These are phyloP conservation scores for Neoniphon sammara DNA, from an alignment of 2,797 vertebrate genomes.

Conservation along the genomic window DNA sequence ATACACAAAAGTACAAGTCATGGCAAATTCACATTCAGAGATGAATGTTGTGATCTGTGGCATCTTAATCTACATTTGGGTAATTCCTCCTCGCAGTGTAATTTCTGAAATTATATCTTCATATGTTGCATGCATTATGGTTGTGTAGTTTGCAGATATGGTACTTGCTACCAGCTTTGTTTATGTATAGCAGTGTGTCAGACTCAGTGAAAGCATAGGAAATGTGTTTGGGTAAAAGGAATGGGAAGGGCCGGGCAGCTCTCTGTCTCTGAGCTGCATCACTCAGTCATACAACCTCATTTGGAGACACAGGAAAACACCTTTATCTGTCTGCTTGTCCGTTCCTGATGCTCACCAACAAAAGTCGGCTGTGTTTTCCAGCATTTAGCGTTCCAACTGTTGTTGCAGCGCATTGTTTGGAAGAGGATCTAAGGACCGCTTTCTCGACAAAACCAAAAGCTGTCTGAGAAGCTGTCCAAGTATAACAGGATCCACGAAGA, in stretches of 20 bases:
- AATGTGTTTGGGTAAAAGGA: slow-evolving; percentile 1
- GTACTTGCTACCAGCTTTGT: too few species aligned
- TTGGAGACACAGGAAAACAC: slow-evolving; percentile 17
- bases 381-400: slow-evolving; percentile 13
- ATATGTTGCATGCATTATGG: too few species aligned
- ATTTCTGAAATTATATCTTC: too few species aligned
- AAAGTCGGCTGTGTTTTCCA: neutral
- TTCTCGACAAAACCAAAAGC: slow-evolving; percentile 18
- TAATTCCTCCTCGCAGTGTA: too few species aligned
- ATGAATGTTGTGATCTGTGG: neutral
- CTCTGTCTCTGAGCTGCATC: slow-evolving; percentile 17
- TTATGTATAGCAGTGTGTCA: too few species aligned
- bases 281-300: slow-evolving; percentile 3
- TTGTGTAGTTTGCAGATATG: too few species aligned
- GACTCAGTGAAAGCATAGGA: too few species aligned
- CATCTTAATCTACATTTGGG: neutral
- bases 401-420: slow-evolving; percentile 23
- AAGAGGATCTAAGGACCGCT: slow-evolving; percentile 22
- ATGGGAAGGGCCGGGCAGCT: neutral
- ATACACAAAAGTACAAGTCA: neutral
- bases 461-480: slow-evolving; percentile 33
- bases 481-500: slow-evolving; percentile 39
- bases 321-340: slow-evolving; percentile 22
- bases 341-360: slow-evolving; percentile 18
- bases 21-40: neutral